These are phyloP conservation scores for Emmelina monodactyla DNA, from an alignment of 2,888 invertebrate species.

Conservation along the genomic window DNA sequence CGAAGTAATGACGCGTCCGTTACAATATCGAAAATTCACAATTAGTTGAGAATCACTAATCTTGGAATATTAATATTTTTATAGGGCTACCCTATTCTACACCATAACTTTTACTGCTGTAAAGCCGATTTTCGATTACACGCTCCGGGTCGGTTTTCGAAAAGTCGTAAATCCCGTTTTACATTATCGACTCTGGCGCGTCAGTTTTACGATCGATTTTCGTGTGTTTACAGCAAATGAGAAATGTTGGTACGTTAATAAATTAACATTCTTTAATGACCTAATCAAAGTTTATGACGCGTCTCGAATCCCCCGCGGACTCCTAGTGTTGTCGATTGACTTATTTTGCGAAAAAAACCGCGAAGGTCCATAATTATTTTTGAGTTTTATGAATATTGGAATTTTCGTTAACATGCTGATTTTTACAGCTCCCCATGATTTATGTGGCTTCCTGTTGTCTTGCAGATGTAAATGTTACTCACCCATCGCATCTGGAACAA, in stretches of 20 bases:
- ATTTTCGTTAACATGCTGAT: slow-evolving; percentile 48
- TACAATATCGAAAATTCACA: no score
- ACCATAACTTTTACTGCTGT: slow-evolving; percentile 20
- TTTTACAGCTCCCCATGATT: slow-evolving; percentile 43
- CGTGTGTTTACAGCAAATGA: slow-evolving; percentile 43
- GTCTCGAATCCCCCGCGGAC: slow-evolving; percentile 55
- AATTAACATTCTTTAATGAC: slow-evolving; percentile 64
- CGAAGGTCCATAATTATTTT: slow-evolving; percentile 48
- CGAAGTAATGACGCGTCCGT: no score
- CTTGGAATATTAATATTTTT: no score
- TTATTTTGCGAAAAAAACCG: slow-evolving; percentile 47
- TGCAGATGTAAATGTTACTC: slow-evolving; percentile 49
- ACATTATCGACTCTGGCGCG: slow-evolving; percentile 25
- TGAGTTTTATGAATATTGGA: slow-evolving; percentile 64
- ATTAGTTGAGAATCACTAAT: no score
- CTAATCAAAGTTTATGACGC: slow-evolving; percentile 67
- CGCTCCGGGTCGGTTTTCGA: slow-evolving; percentile 23
- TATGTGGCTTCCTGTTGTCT: slow-evolving; percentile 41
- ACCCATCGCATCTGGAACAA: slow-evolving; percentile 86
- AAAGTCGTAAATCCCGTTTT: slow-evolving; percentile 33
- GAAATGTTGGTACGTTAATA: slow-evolving; percentile 55
- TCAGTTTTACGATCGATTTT: slow-evolving; percentile 39
- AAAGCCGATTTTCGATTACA: slow-evolving; percentile 56
- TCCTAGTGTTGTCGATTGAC: slow-evolving; percentile 64
- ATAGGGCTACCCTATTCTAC: no score